Conservation (phyloP, 1,140 invertebrate species). For the Monochamus saltuarius region DNA sequence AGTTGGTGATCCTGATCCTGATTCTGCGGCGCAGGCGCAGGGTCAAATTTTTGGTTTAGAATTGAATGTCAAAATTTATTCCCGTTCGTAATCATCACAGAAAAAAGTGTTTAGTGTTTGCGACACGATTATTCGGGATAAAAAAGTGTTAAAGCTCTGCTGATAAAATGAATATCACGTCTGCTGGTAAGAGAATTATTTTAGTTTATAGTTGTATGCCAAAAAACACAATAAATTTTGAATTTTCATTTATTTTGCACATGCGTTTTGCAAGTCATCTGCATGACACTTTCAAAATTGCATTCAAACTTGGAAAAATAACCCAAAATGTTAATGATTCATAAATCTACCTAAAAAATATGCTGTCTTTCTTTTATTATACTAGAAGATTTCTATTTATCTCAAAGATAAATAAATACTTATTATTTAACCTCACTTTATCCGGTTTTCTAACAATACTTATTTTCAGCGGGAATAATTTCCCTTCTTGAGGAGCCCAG, state of each 20-base stretch:
- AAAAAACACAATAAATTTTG: slow-evolving; percentile 2
- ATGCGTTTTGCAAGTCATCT: slow-evolving; percentile 42
- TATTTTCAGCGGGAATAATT: slow-evolving; percentile 81
- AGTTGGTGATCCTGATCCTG: too few species aligned
- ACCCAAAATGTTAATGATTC: background rate
- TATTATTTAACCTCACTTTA: slow-evolving; percentile 27
- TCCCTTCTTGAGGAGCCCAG: slow-evolving; percentile 93
- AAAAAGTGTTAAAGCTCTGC: background rate
- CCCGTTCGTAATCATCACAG: too few species aligned
- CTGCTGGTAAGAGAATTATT: slow-evolving; percentile 36
- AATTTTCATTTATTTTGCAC: slow-evolving; percentile 19
- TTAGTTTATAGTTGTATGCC: background rate
- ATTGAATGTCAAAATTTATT: too few species aligned
- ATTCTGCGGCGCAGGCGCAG: too few species aligned
- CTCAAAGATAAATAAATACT: slow-evolving; percentile 1
- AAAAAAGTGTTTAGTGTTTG: too few species aligned
- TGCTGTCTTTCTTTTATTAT: too few species aligned
- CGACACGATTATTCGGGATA: background rate
- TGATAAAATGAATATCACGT: slow-evolving; percentile 44
- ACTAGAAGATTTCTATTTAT: slow-evolving; percentile 1
- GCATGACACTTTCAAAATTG: slow-evolving; percentile 10
- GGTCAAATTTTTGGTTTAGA: too few species aligned
- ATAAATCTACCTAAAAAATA: background rate
- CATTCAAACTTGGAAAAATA: background rate
- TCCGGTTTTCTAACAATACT: background rate